Evolutionary conservation across 2,888 invertebrate genomes (phyloP).

Genomic region (Drosophila anomelani): DNA sequence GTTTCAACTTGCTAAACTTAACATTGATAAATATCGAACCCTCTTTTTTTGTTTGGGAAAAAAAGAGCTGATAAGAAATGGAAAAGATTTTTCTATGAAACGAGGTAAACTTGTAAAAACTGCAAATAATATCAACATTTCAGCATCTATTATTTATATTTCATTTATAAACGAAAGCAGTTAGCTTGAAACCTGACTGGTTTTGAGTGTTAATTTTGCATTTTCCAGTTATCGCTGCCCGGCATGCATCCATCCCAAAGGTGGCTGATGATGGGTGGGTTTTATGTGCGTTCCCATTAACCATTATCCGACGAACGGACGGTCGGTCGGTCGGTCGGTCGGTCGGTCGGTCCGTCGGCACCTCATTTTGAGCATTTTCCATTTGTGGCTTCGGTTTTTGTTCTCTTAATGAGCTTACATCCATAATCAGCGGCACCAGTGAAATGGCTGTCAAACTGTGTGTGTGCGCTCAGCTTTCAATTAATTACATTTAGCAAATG

Average conservation of each 20-base stretch:
- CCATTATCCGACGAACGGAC: slow-evolving; percentile 6
- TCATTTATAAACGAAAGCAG: too few relatives aligned
- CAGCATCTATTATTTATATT: too few relatives aligned
- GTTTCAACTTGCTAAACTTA: too few relatives aligned
- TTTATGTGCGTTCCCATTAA: slow-evolving; percentile 30
- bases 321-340: neutral
- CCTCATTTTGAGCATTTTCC: slow-evolving; percentile 8
- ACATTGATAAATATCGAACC: neutral
- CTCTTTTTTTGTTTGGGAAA: too few relatives aligned
- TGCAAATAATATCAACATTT: too few relatives aligned
- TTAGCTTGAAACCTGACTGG: neutral
- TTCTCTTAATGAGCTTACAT: slow-evolving; percentile 40
- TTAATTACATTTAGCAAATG: slow-evolving; percentile 39
- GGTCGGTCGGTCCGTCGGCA: neutral
- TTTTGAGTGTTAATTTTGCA: neutral
- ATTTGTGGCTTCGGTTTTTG: slow-evolving; percentile 38
- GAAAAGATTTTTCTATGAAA: too few relatives aligned
- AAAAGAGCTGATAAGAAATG: too few relatives aligned
- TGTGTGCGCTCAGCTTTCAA: slow-evolving; percentile 24
- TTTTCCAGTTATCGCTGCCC: slow-evolving; percentile 3
- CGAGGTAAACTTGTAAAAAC: too few relatives aligned
- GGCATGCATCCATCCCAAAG: neutral
- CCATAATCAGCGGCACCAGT: slow-evolving; percentile 7
- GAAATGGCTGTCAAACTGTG: slow-evolving; percentile 32
- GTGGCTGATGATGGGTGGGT: neutral